Base-by-base conservation (phyloP, 1,140 invertebrate species). In the Ruditapes philippinarum region DNA sequence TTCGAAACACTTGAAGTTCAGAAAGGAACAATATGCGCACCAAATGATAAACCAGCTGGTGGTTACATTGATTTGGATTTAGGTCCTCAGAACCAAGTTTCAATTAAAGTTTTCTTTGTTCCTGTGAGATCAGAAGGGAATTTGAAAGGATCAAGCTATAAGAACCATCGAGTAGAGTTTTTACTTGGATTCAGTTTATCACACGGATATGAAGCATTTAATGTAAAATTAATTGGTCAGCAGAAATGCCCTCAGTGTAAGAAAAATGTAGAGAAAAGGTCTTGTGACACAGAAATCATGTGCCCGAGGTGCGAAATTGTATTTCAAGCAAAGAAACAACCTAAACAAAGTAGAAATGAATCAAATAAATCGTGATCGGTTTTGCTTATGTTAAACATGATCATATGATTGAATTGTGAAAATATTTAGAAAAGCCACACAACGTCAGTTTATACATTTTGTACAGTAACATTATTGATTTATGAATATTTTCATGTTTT, bases 41-140 rank as follows among this genome's bases (percentile, higher is more conserved):
- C 84, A 42, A 87, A 87, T 45, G 57, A 87, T 36, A 87, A 42
- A 62, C 31, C 51, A 12, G 42, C 73, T 0, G 51, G 36, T 60
- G 84, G 84, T 3, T 87, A n/a, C n/a, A 87, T 87, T 40, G 54
- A 76, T 22, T 17, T 87, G 12, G 84, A 87, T 73, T 73, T 87
- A 9, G 73, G 84, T 14, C 65, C 42, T 0, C 65, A 78, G 31
- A 25, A 78, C 25, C 22, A 54, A 78, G 0, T 42, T 3, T 11
- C 85, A 28, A 84, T 92, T 0, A 73, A 84, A 28, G 88, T 91
- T 42, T 92, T 92, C 33, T 92, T 86, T 45, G 85, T 92, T 17
- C 92, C 92, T 12, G 73, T 60, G 0, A 82, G 40, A 31, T 76
- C 73, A 17, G 74, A 90, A 1, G 25, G 14, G 2, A 62, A 62